Evolutionary conservation across 1,140 invertebrate genomes (phyloP), one percentile per base, ranked within the genome.

Genomic region (Nephotettix cincticeps): DNA sequence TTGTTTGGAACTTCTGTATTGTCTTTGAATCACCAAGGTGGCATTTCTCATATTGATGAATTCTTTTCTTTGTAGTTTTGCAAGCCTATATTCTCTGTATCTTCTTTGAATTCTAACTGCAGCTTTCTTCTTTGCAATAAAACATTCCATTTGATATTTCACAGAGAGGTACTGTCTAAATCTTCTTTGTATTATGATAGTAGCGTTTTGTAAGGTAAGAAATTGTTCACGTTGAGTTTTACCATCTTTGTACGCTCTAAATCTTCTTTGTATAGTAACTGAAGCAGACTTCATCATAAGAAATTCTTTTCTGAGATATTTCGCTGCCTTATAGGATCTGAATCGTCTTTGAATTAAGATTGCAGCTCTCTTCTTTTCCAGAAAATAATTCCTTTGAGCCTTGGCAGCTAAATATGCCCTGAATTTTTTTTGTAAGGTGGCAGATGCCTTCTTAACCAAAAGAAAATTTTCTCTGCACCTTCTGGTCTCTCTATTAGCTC

Each of bases 191-290:
- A 66, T 77, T 0, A 70, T 66, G 25, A 73, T 61, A 14, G 72
- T 72, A 36, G 73, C 70, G 14, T 23, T 68, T 69, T 70, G 36
- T 30, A 66, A 40, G 1, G 1, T 17, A 9, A 61, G 3, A 47
- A 40, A 40, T 6, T 17, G 75, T 13, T 28, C 17, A 14, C 36
- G 30, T 14, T 64, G 14, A 19, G 3, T 19, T 45, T 28, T 36
- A 32, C 40, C 63, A 13, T 29, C 1, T 21, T 29, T 40, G 25
- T 14, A 19, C 2, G 14, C 32, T 77, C 82, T 82, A 76, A 83
- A 88, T 71, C 78, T 78, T 11, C 28, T 72, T 71, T 88, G 86
- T 32, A 86, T 76, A 25, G 66, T 76, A 17, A 81, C 71, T 27
- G 78, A 77, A 4, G 77, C 72, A 23, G 1, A 21, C 40, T 72